Evolutionary conservation across 2,888 invertebrate species (phyloP), one percentile per base, ranked within the genome.

Genomic region (Lepidocyrtoides sp.): DNA sequence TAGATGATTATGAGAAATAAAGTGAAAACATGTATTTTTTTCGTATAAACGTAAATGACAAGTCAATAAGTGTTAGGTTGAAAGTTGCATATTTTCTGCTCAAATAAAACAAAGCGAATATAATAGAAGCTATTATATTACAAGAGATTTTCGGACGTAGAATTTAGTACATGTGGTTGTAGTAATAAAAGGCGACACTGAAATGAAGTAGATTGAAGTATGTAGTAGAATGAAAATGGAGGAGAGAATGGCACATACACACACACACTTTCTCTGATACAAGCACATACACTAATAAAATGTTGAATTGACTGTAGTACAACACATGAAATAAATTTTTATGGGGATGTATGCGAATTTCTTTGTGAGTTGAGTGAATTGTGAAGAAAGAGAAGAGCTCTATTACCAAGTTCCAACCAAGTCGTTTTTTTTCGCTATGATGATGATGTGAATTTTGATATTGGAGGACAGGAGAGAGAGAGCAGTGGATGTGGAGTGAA

Each of bases 141-240:
- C 66, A 69, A n/a, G n/a, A 69, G 66, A 69, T 69, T 69, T 69
- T 32, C 23, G 17, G 36, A 69, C 32, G 36, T 69, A n/a, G 32
- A 66, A 36, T 69, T 26, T 29, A 29, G 60, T 75, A 10, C 10
- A 36, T 48, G 5, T 29, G 29, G 48, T 75, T 10, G 75, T 75
- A 14, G 26, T 75, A 75, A 75, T 75, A 75, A 75, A 75, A 75
- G 48, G 75, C 75, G 75, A 75, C 75, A 75, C 72, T 63, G 72
- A 72, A 41, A 44, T 72, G 44, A 29, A 44, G 72, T 72, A 51
- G 23, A 57, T 2, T 20, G 57, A 20, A 57, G 23, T 48, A 48
- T n/a, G 48, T 48, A 12, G 14, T 12, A 14, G 48, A 75, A 75
- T 75, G 66, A 36, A 69, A 36, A 51, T 29, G 44, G n/a, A 75